phyloP scores from a whole-genome alignment of 1,140 invertebrate genomes.

The Nylanderia fulva region DNA sequence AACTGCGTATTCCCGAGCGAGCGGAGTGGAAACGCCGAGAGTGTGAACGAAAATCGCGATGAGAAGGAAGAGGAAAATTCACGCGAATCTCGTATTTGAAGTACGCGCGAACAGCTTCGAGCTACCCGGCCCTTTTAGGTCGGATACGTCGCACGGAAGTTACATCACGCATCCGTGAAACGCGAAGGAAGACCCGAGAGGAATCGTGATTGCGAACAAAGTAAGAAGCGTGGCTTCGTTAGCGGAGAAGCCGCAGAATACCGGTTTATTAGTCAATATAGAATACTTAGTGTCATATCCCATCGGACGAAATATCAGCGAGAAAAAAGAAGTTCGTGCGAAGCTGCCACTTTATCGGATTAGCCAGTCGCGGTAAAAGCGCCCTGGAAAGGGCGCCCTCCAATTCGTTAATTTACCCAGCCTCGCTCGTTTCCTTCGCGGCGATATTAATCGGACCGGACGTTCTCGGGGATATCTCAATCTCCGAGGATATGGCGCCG shows the following conservation, averaged over 20 bases:
- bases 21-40: slow-evolving; percentile 49
- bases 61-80: not conserved
- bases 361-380: slow-evolving; percentile 77
- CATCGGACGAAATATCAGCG: slow-evolving; percentile 74
- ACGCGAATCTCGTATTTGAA: slow-evolving; percentile 32
- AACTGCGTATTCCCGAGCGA: slow-evolving; percentile 58
- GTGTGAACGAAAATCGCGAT: slow-evolving; percentile 51
- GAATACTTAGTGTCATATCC: slow-evolving; percentile 79
- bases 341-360: slow-evolving; percentile 82
- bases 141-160: not conserved
- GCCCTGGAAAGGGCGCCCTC: slow-evolving; percentile 72
- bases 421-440: slow-evolving; percentile 75
- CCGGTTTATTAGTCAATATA: slow-evolving; percentile 79
- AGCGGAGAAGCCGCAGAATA: slow-evolving; percentile 38
- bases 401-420: slow-evolving; percentile 80
- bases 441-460: slow-evolving; percentile 76
- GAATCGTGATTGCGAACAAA: slow-evolving; percentile 10
- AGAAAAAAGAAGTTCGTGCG: slow-evolving; percentile 77
- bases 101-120: slow-evolving; percentile 8
- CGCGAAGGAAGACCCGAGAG: not conserved
- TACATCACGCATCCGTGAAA: not conserved
- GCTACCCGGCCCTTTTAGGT: not conserved
- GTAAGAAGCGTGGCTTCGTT: slow-evolving; percentile 63
- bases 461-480: slow-evolving; percentile 60
- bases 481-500: slow-evolving; percentile 54